Evolutionary conservation across 2,797 vertebrate genomes (phyloP).

Genomic region (Discoglossus pictus): DNA sequence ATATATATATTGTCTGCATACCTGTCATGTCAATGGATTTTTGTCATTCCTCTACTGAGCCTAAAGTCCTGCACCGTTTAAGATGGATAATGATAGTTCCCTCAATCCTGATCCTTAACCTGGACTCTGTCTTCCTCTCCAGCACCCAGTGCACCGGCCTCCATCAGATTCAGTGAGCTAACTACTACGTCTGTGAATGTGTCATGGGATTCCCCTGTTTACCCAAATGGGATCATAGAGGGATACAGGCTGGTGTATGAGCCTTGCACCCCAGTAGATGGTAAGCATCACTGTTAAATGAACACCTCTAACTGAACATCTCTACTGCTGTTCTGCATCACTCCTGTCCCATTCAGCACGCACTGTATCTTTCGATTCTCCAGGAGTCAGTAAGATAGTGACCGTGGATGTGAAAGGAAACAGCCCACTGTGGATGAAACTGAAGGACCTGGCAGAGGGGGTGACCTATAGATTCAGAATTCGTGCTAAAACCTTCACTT

Average conservation of each 20-base stretch:
- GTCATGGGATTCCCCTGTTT: slow-evolving; percentile 89
- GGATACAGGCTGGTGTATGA: slow-evolving; percentile 92
- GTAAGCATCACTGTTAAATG: too few species aligned
- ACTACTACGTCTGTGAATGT: slow-evolving; percentile 97
- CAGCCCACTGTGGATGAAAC: slow-evolving; percentile 90
- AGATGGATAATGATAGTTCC: too few species aligned
- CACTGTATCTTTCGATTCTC: too few species aligned
- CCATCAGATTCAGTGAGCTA: slow-evolving; percentile 93
- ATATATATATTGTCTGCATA: too few species aligned
- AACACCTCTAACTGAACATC: too few species aligned
- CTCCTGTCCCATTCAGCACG: too few species aligned
- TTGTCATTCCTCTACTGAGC: too few species aligned
- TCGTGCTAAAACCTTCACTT: slow-evolving; percentile 89
- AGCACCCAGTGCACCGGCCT: slow-evolving; percentile 90
- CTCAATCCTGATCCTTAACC: too few species aligned
- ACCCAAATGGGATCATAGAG: slow-evolving; percentile 90
- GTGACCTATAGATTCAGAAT: slow-evolving; percentile 91
- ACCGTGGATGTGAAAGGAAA: slow-evolving; percentile 93
- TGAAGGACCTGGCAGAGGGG: slow-evolving; percentile 89
- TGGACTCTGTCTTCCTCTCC: slow-evolving; percentile 36
- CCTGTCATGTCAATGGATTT: too few species aligned
- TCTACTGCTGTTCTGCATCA: too few species aligned
- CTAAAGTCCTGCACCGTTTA: too few species aligned
- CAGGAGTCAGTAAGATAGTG: slow-evolving; percentile 97
- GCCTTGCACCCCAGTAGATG: slow-evolving; percentile 88